Percentiles rank a stretch among this genome's conserved stretches.
Conservation (phyloP, 1,140 invertebrate genomes). For the Papilio machaon region DNA sequence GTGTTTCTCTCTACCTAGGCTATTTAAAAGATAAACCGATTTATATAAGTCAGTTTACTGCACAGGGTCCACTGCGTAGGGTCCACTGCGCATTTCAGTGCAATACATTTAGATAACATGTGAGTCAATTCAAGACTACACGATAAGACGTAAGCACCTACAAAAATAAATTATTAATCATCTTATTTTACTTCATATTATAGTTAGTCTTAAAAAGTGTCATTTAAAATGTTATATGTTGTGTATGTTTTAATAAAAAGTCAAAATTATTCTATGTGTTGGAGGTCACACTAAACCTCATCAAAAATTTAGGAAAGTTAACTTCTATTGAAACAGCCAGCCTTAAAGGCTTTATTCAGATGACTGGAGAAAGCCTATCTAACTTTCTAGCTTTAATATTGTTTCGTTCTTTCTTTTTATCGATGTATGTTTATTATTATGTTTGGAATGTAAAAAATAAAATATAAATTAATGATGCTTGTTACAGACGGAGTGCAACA, state of each 20-base stretch:
- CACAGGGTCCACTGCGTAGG: too few species aligned
- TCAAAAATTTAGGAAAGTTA: neutral
- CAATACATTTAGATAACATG: too few species aligned
- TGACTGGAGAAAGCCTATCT: slow-evolving; percentile 1
- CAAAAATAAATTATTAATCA: too few species aligned
- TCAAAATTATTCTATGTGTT: neutral
- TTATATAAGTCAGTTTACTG: too few species aligned
- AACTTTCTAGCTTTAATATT: neutral
- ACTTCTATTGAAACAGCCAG: neutral
- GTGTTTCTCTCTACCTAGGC: too few species aligned
- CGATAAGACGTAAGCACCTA: too few species aligned
- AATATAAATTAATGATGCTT: neutral
- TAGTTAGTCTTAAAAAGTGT: too few species aligned
- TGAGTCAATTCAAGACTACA: too few species aligned
- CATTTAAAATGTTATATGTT: neutral
- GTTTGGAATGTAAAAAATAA: neutral
- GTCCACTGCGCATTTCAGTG: too few species aligned
- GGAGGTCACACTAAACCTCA: neutral
- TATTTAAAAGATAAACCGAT: too few species aligned
- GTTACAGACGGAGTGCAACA: too few species aligned
- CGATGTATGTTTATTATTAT: neutral
- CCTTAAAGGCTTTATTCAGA: neutral
- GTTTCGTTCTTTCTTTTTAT: neutral
- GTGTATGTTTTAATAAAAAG: neutral
- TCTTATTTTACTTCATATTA: too few species aligned